Evolutionary conservation across 2,113 vertebrate species (phyloP), one percentile per base, ranked within the genome.

Genomic region (Gallinago undulata): DNA sequence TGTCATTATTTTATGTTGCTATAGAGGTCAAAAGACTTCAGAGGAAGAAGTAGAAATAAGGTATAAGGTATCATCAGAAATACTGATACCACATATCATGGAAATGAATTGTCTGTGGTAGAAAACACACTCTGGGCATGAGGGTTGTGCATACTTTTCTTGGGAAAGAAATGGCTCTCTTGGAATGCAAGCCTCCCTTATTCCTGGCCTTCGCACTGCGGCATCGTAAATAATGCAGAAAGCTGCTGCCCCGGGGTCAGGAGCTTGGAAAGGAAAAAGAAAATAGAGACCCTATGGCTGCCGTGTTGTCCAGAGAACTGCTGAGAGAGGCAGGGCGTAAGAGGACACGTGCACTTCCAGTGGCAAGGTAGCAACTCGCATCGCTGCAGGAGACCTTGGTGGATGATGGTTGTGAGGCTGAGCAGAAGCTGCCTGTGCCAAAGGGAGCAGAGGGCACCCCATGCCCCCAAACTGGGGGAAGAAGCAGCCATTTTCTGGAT

Each of bases 151-250:
- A 75, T 95, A 48, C 63, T 94, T 97, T 87, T 85, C 84, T 57
- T 94, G 89, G 81, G 89, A 95, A 94, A 94, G 77, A 87, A 94
- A 67, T 51, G 39, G 5, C 77, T 93, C 53, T 87, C 45, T 66
- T 76, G 93, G 94, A 94, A 96, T 92, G 76, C 68, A 90, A 93
- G 53, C 59, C 83, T 90, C 89, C 89, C 56, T 92, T 93, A 60
- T 68, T 94, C 77, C 66, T 87, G 93, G 87, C 91, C 84, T 94
- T 91, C 1, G 2, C 23, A 60, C 91, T 85, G 56, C 0, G 0
- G 37, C 77, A 13, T 87, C 89, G 9, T 96, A 94, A 96, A 95
- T 96, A 96, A 94, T 9, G 28, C 77, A 84, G 80, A 62, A 53
- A 82, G 53, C 89, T 89, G 89, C 91, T 91, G 87, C 45, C 47